Conservation (phyloP, 2,888 invertebrate genomes). For the Hedychridium roseum region DNA sequence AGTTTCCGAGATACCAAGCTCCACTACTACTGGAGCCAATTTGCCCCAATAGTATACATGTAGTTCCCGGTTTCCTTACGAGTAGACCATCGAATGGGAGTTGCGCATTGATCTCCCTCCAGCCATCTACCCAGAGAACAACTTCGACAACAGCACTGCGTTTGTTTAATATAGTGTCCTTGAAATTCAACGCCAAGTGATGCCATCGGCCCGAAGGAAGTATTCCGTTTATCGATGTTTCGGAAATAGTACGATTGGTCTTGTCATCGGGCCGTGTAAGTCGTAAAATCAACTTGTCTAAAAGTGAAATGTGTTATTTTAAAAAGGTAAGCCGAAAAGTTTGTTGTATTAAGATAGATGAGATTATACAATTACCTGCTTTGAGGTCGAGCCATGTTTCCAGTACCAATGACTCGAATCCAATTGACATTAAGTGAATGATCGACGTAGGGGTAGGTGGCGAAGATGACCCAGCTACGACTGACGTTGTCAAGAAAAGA, state of each 20-base stretch:
- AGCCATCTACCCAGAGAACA: conserved; percentile 69
- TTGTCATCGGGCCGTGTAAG: conserved; percentile 67
- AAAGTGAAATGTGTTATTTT: too few relatives aligned
- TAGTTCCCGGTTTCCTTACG: conserved; percentile 69
- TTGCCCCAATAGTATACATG: conserved; percentile 68
- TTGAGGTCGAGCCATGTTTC: conserved; percentile 70
- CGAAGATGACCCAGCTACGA: conserved; percentile 52
- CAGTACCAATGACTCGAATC: conserved; percentile 71
- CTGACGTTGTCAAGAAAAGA: conserved; percentile 34
- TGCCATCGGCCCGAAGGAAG: conserved; percentile 67
- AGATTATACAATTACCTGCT: conserved; percentile 54
- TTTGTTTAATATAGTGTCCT: conserved; percentile 67
- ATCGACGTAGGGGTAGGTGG: conserved; percentile 57
- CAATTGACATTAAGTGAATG: conserved; percentile 70
- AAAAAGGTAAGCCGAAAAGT: too few relatives aligned
- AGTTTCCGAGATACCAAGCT: conserved; percentile 67
- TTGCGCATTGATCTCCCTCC: conserved; percentile 67
- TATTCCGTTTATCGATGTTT: conserved; percentile 64
- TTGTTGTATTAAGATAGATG: too few relatives aligned
- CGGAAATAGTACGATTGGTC: conserved; percentile 66
- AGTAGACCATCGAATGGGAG: conserved; percentile 70
- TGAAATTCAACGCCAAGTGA: conserved; percentile 69
- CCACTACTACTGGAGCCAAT: conserved; percentile 57
- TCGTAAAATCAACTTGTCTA: conserved; percentile 66
- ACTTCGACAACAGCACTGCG: conserved; percentile 70